These are phyloP conservation scores for Brachylomia viminalis DNA, from an alignment of 2,888 invertebrate genomes.

Conservation along the genomic window DNA sequence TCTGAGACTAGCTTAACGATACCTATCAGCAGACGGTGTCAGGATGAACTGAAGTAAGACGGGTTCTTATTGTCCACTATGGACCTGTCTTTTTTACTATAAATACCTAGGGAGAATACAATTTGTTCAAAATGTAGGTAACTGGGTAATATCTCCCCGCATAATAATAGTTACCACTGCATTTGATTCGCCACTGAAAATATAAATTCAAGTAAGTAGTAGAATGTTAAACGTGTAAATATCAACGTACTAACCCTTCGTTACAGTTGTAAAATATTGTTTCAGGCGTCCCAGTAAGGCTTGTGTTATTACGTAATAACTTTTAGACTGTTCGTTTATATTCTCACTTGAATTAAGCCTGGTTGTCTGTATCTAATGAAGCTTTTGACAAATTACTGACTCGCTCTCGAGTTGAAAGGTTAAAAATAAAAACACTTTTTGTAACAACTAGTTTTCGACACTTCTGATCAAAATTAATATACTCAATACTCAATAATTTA, in stretches of 20 bases:
- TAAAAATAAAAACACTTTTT: not conserved
- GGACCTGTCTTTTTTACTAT: not conserved
- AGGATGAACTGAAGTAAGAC: not conserved
- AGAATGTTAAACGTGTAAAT: not conserved
- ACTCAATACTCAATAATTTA: too few species aligned
- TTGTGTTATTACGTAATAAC: not conserved
- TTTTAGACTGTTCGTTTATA: not conserved
- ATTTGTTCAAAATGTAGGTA: not conserved
- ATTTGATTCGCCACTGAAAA: slow-evolving; percentile 11
- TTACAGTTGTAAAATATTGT: slow-evolving; percentile 7
- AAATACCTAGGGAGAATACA: not conserved
- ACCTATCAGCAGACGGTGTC: not conserved
- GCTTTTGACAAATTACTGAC: not conserved
- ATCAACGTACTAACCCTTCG: not conserved
- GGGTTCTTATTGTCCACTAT: not conserved
- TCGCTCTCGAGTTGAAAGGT: not conserved
- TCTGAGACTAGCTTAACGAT: not conserved
- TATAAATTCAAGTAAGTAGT: not conserved
- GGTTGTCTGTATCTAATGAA: not conserved
- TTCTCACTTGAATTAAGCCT: not conserved
- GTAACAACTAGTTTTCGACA: not conserved
- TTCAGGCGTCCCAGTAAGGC: not conserved
- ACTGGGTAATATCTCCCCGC: not conserved
- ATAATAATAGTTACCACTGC: too few species aligned
- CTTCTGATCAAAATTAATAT: not conserved